phyloP scores from a whole-genome alignment of 2,113 vertebrate genomes.

The Hucho hucho region DNA sequence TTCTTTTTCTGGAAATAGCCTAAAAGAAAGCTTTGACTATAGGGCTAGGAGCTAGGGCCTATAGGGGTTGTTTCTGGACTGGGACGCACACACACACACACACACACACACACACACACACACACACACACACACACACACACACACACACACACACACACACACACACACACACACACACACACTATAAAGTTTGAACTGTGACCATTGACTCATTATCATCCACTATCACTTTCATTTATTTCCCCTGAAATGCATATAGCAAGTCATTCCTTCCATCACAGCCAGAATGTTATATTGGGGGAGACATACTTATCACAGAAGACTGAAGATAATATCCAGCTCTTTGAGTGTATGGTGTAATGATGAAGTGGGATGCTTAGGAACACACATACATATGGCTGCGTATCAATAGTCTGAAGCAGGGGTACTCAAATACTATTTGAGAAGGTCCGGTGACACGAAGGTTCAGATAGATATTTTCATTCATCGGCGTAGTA shows the following conservation, averaged over 20 bases:
- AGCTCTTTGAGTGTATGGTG: slow-evolving; percentile 16
- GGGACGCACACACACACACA: neutral
- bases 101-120: no score
- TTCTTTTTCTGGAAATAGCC: no score
- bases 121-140: no score
- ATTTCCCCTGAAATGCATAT: slow-evolving; percentile 6
- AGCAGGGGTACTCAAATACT: neutral
- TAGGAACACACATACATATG: neutral
- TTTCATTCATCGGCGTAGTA: neutral
- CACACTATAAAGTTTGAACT: neutral
- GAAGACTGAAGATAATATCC: slow-evolving; percentile 30
- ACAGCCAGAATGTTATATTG: neutral
- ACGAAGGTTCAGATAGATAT: neutral
- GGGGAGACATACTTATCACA: slow-evolving; percentile 11
- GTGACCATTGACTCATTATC: neutral
- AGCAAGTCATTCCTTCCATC: neutral
- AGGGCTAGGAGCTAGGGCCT: no score
- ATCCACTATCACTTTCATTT: neutral
- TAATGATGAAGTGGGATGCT: neutral
- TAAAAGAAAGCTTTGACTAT: no score
- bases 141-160: neutral
- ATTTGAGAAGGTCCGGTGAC: neutral
- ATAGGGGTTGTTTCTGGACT: no score
- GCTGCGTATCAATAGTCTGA: neutral
- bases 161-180: slow-evolving; percentile 6